These are phyloP conservation scores for Coenobita brevimanus DNA, from an alignment of 1,140 invertebrate genomes.

Conservation along the genomic window DNA sequence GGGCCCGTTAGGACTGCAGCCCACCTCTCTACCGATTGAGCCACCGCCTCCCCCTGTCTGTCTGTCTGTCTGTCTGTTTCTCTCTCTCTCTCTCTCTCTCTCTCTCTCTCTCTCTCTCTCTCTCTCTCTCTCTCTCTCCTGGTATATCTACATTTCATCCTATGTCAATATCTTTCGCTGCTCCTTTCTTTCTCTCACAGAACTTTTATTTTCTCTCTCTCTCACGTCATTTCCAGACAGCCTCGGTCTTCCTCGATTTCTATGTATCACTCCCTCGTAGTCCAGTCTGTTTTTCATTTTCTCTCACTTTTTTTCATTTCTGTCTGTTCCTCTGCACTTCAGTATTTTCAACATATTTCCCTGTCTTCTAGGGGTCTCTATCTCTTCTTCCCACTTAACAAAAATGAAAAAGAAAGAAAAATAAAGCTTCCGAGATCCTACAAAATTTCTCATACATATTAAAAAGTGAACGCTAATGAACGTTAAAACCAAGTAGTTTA, in stretches of 20 bases:
- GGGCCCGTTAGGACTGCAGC: background rate
- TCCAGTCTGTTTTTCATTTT: background rate
- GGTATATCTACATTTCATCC: background rate
- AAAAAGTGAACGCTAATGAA: too few relatives aligned
- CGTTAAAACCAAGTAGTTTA: too few relatives aligned
- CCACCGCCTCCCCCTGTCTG: too few relatives aligned
- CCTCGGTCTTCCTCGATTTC: background rate
- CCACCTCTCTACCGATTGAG: too few relatives aligned
- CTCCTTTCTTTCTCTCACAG: background rate
- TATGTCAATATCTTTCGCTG: background rate
- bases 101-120: constrained; percentile 25
- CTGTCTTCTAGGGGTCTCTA: too few relatives aligned
- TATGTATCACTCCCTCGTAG: background rate
- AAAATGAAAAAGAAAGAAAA: too few relatives aligned
- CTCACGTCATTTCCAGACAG: background rate
- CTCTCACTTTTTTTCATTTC: background rate
- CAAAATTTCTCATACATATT: too few relatives aligned
- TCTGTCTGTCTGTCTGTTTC: too few relatives aligned
- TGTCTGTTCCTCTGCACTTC: background rate
- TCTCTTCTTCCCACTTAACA: too few relatives aligned
- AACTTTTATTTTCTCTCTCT: background rate
- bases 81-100: background rate
- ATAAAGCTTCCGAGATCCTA: too few relatives aligned
- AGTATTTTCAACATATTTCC: background rate
- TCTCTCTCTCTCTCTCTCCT: too few relatives aligned